Evolutionary conservation across 2,888 invertebrate genomes (phyloP), one percentile per base, ranked within the genome.

Genomic region (Neoscelio sp.): DNA sequence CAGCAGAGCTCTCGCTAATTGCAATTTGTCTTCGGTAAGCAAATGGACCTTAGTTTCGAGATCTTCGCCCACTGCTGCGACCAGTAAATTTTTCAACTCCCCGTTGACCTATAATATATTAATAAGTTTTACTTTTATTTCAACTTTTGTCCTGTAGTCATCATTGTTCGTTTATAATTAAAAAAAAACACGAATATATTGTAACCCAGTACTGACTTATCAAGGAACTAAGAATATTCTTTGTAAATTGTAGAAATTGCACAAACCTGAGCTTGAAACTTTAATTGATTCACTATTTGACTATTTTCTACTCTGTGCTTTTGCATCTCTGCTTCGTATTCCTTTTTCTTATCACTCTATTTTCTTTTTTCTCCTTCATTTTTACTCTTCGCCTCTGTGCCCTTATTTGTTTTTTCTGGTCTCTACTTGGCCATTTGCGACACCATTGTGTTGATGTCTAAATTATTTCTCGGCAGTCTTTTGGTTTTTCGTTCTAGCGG

Each of bases 31-130:
- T 91, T 98, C 96, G 8, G 97, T 97, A 20, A 99, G 91, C 73
- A 96, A 94, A 87, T 98, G 97, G 1, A 99, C 97, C 87, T 95
- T 94, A 0, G 94, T 95, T 90, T 98, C 95, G 62, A 98, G 92
- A 91, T 98, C 98, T 91, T 98, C 98, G 4, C 98, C 98, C 83
- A 99, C 96, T 8, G 98, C 97, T 5, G 98, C 98, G 3, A 99
- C 97, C 65, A 98, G 90, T 89, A 98, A 93, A 85, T 96, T 97
- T 90, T 98, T 98, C 60, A 98, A 91, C 91, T 98, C 98, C 60
- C 95, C 94, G 90, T 98, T 98, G 0, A 98, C 96, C 95, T 96
- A 79, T 26, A 82, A 82, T 50, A 75, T n/a, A 78, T 58, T 46
- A 60, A 54, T 15, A 28, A 23, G n/a, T n/a, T n/a, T n/a, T n/a